A percentile compares a stretch with the other conserved stretches of the same genome.
These are phyloP conservation scores for Cinclus mexicanus DNA, from an alignment of 2,113 vertebrate genomes.

Conservation along the genomic window DNA sequence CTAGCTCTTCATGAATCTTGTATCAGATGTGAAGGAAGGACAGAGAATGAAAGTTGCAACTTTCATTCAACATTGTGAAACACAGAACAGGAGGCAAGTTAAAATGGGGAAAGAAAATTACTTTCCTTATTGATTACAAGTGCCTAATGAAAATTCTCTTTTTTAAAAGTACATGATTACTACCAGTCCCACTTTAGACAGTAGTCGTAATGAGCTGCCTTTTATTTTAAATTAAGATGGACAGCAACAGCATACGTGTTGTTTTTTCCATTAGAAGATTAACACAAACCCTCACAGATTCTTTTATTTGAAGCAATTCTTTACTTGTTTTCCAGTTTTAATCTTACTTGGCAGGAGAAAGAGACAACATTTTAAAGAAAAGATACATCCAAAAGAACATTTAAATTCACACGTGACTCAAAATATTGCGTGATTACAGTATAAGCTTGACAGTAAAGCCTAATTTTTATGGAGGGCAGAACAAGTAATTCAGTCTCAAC, in stretches of 20 bases:
- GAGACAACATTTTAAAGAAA: not conserved
- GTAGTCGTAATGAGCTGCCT: not conserved
- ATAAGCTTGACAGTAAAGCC: not conserved
- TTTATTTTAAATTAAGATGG: not conserved
- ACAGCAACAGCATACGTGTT: not conserved
- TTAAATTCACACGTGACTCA: not conserved
- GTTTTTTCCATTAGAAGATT: not conserved
- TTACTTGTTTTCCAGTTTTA: not conserved
- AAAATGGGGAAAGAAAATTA: not conserved
- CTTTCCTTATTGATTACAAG: not conserved
- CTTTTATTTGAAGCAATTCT: not conserved
- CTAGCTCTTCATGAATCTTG: not conserved
- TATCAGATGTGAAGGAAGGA: not conserved
- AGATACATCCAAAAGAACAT: not conserved
- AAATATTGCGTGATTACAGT: not conserved
- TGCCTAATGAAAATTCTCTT: not conserved
- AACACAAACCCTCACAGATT: not conserved
- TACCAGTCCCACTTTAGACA: not conserved
- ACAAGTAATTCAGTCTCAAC: not conserved
- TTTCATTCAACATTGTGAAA: not conserved
- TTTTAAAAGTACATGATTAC: not conserved
- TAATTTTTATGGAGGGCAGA: not conserved
- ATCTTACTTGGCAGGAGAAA: not conserved
- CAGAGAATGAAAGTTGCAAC: accelerated
- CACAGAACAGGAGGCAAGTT: not conserved